Evolutionary conservation across 2,113 vertebrate genomes (phyloP).

Genomic region (Charina bottae): DNA sequence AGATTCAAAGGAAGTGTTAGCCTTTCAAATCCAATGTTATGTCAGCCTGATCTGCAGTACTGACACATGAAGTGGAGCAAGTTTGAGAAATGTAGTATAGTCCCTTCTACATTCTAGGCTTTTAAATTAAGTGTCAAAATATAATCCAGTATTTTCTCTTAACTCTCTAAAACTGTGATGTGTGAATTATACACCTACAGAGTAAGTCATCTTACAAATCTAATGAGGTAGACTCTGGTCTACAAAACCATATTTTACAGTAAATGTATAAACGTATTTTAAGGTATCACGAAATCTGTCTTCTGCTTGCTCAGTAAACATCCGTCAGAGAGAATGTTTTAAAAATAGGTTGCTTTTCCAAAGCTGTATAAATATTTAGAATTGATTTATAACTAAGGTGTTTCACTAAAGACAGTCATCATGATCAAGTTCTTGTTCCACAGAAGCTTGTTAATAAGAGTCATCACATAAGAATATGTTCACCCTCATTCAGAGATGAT

Average conservation of each 20-base stretch:
- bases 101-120: not conserved
- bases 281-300: not conserved
- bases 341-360: not conserved
- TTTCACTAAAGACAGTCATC: not conserved
- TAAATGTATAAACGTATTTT: not conserved
- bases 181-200: not conserved
- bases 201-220: not conserved
- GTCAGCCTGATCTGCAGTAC: not conserved
- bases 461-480: not conserved
- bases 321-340: not conserved
- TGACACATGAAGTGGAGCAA: not conserved
- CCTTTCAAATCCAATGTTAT: not conserved
- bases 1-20: not conserved
- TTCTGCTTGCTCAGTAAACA: slow-evolving; percentile 13
- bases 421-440: not conserved
- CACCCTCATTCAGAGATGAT: not conserved
- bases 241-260: not conserved
- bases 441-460: not conserved
- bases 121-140: slow-evolving; percentile 1
- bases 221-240: not conserved
- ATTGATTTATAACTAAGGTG: not conserved
- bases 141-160: not conserved
- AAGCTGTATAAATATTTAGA: slow-evolving; percentile 8
- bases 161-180: not conserved
- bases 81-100: not conserved